Conservation (phyloP, 2,888 invertebrate genomes). For the Pelosia muscerda region DNA sequence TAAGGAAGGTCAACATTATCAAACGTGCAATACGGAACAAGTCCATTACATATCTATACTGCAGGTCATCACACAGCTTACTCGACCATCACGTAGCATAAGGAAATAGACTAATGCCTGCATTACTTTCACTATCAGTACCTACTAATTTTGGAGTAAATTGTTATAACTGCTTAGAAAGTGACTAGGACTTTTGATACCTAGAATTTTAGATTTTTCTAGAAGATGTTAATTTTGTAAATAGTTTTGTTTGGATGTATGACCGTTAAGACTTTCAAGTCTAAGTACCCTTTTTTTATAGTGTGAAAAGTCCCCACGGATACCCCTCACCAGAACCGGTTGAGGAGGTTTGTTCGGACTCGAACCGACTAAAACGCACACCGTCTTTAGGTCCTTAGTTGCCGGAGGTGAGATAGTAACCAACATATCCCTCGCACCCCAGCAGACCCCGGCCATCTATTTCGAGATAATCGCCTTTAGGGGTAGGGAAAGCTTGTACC, state of each 20-base stretch:
- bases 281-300: no score
- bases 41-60: constrained; percentile 27
- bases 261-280: no score
- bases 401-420: no score
- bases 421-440: no score
- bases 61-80: constrained; percentile 34
- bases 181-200: background rate
- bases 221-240: background rate
- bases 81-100: constrained; percentile 25
- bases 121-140: constrained; percentile 36
- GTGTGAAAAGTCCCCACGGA: no score
- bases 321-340: no score
- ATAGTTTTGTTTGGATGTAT: background rate
- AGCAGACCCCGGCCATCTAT: no score
- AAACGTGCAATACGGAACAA: constrained; percentile 32
- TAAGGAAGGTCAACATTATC: constrained; percentile 47
- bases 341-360: no score
- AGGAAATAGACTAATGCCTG: constrained; percentile 40
- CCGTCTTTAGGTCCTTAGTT: no score
- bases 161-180: background rate
- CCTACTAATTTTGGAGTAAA: constrained; percentile 10
- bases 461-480: no score
- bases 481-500: no score
- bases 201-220: background rate
- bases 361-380: no score